These are phyloP conservation scores for Ypsolopha sequella DNA, from an alignment of 2,888 invertebrate species.

Conservation along the genomic window DNA sequence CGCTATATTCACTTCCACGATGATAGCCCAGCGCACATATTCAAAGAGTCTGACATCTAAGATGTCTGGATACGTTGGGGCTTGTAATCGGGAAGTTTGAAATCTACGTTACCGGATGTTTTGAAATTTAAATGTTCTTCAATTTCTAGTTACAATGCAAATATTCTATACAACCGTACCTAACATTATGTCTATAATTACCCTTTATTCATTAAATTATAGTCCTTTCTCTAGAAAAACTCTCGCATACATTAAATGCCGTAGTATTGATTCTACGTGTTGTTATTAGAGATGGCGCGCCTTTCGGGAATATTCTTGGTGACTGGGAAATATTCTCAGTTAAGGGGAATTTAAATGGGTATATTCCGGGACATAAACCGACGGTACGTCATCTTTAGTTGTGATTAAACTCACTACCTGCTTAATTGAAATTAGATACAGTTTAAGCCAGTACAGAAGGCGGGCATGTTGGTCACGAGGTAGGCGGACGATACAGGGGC, in stretches of 20 bases:
- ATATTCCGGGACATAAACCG: too few relatives aligned
- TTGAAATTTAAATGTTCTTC: too few relatives aligned
- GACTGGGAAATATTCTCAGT: too few relatives aligned
- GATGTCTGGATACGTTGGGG: not conserved
- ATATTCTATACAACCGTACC: not conserved
- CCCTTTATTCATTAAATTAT: not conserved
- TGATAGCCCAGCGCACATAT: constrained; percentile 42
- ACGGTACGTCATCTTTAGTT: too few relatives aligned
- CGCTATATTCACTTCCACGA: constrained; percentile 55
- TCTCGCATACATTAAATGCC: not conserved
- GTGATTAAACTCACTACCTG: too few relatives aligned
- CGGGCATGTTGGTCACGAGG: too few relatives aligned
- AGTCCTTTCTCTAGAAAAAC: not conserved
- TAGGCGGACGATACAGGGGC: too few relatives aligned
- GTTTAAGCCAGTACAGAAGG: too few relatives aligned
- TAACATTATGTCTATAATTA: constrained; percentile 1
- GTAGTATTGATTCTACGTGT: constrained; percentile 1
- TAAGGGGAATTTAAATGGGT: too few relatives aligned
- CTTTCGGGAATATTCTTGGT: too few relatives aligned
- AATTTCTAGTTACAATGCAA: not conserved
- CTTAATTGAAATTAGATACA: too few relatives aligned
- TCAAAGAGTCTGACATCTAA: constrained; percentile 61
- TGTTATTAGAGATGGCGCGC: too few relatives aligned
- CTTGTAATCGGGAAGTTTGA: not conserved
- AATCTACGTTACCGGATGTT: not conserved